Conservation (phyloP, 2,797 vertebrate genomes). For the Myotis vivesi region DNA sequence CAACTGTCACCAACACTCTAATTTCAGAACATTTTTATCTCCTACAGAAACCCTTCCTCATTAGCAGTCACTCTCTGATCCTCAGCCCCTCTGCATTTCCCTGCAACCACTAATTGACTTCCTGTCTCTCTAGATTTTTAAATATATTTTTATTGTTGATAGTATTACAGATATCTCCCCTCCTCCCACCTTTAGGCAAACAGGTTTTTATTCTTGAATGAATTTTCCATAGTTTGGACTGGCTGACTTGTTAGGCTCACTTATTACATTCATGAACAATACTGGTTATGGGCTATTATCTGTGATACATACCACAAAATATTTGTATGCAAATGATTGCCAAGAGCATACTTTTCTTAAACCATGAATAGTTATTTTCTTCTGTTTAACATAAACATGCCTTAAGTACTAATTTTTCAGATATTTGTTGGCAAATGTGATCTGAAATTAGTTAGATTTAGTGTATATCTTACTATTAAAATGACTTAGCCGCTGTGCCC, state of each 20-base stretch:
- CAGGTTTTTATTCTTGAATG: constrained; percentile 35
- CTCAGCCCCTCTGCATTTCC: not conserved
- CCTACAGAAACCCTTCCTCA: not conserved
- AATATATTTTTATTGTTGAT: no score
- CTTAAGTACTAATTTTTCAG: not conserved
- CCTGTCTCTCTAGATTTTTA: not conserved
- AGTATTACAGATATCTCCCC: no score
- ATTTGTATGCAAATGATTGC: not conserved
- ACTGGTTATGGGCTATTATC: not conserved
- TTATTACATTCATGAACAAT: not conserved
- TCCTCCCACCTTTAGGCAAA: not conserved
- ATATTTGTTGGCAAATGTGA: not conserved
- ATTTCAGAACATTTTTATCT: not conserved
- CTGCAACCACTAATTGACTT: not conserved
- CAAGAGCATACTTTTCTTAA: constrained; percentile 6
- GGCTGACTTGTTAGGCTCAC: not conserved
- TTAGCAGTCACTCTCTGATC: not conserved
- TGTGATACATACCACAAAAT: not conserved
- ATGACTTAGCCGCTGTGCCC: not conserved
- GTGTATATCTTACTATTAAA: not conserved
- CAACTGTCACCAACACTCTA: not conserved
- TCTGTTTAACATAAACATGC: not conserved
- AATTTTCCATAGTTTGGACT: not conserved
- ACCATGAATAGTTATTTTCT: not conserved
- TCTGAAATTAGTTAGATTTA: constrained; percentile 49